Conservation (phyloP, 2,797 vertebrate genomes). For the Serranus cabrilla region DNA sequence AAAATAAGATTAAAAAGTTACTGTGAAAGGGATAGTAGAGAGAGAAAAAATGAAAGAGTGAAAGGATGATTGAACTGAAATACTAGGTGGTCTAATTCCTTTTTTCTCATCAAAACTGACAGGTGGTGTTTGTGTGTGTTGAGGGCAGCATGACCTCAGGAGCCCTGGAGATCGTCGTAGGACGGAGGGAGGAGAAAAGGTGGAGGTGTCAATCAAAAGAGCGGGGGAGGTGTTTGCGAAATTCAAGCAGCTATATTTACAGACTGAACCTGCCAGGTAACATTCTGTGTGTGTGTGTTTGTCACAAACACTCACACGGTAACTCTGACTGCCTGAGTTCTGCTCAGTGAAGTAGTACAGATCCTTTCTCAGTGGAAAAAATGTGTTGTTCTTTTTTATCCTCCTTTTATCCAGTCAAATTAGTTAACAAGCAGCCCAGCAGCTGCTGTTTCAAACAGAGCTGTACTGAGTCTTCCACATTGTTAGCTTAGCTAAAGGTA, state of each 20-base stretch:
- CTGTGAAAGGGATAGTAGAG: too few relatives aligned
- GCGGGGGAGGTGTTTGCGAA: not conserved
- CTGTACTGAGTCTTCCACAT: not conserved
- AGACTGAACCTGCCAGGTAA: conserved; percentile 14
- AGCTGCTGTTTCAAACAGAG: not conserved
- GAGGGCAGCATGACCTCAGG: not conserved
- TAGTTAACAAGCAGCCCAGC: too few relatives aligned
- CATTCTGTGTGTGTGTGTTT: conserved; percentile 25
- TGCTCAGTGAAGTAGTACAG: not conserved
- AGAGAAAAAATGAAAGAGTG: not conserved
- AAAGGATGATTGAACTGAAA: not conserved
- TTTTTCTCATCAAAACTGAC: not conserved
- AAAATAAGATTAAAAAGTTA: too few relatives aligned
- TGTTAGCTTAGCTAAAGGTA: too few relatives aligned
- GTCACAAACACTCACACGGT: conserved; percentile 19
- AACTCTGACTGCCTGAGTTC: not conserved
- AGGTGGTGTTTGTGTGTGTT: not conserved
- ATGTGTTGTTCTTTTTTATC: too few relatives aligned
- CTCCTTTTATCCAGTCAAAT: too few relatives aligned
- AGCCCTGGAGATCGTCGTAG: not conserved
- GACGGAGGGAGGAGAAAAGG: not conserved
- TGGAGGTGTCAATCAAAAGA: not conserved
- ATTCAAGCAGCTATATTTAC: conserved; percentile 30
- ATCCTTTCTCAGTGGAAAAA: not conserved
- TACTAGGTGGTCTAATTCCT: not conserved